Evolutionary conservation across 2,113 vertebrate genomes (phyloP).

Genomic region (Sciurus niger): DNA sequence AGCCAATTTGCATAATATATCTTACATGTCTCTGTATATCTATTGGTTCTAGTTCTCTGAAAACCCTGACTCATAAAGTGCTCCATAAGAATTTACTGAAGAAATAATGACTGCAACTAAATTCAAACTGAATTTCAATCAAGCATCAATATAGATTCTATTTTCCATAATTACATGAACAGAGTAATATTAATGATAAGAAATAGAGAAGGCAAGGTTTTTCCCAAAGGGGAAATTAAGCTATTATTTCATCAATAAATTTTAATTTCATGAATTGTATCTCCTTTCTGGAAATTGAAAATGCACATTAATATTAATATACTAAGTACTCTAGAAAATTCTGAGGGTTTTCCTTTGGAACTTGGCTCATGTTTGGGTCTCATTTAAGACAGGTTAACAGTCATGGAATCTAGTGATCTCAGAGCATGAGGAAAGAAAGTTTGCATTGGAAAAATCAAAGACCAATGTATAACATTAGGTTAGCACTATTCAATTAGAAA

Average conservation of each 20-base stretch:
- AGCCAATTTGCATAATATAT: background rate
- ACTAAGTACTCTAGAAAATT: conserved; percentile 2
- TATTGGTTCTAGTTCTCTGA: background rate
- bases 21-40: background rate
- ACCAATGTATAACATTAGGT: background rate
- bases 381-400: conserved; percentile 11
- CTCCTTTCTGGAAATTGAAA: background rate
- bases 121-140: conserved; percentile 53
- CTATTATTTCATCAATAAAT: background rate
- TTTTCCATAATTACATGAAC: background rate
- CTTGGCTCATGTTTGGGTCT: background rate
- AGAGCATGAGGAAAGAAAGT: background rate
- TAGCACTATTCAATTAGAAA: conserved; percentile 2
- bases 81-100: conserved; percentile 4
- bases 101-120: background rate
- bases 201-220: background rate
- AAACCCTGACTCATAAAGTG: background rate
- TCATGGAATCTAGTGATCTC: background rate
- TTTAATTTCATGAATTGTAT: background rate
- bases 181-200: background rate
- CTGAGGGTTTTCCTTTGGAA: background rate
- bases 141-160: background rate
- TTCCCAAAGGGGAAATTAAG: background rate
- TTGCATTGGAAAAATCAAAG: conserved; percentile 41
- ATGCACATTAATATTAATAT: background rate